phyloP scores from a whole-genome alignment of 2,113 vertebrate genomes.

The Pseudolaguvia tuberculata region DNA sequence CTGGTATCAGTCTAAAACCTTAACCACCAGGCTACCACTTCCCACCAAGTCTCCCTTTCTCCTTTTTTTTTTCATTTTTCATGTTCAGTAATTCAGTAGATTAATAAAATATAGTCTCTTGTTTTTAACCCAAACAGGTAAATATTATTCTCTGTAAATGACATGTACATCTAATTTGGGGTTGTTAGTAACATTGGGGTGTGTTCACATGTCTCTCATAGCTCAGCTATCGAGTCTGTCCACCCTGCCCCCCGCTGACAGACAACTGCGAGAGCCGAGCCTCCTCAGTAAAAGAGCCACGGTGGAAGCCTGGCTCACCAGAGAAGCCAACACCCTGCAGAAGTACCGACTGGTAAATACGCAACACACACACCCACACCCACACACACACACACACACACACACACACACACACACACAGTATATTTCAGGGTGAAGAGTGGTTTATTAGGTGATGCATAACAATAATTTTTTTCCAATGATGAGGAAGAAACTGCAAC shows the following conservation, averaged over 20 bases:
- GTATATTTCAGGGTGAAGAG: background rate
- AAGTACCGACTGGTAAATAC: slow-evolving; percentile 87
- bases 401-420: too few species aligned
- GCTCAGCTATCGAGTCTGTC: slow-evolving; percentile 88
- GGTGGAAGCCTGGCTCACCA: slow-evolving; percentile 76
- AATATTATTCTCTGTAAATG: too few species aligned
- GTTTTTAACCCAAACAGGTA: too few species aligned
- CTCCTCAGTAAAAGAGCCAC: slow-evolving; percentile 78
- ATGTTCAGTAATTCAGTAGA: too few species aligned
- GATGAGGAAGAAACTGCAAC: background rate
- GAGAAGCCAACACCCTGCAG: slow-evolving; percentile 89
- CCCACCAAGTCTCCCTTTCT: too few species aligned
- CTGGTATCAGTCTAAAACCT: too few species aligned
- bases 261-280: slow-evolving; percentile 75
- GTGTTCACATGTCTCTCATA: slow-evolving; percentile 44
- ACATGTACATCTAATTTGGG: background rate
- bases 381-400: too few species aligned
- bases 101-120: too few species aligned
- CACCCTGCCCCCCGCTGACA: slow-evolving; percentile 86
- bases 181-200: background rate
- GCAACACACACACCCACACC: too few species aligned
- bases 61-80: too few species aligned
- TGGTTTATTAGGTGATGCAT: background rate
- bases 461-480: background rate
- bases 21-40: too few species aligned